These are phyloP conservation scores for Hyphantria cunea DNA, from an alignment of 1,140 invertebrate species.

Conservation along the genomic window DNA sequence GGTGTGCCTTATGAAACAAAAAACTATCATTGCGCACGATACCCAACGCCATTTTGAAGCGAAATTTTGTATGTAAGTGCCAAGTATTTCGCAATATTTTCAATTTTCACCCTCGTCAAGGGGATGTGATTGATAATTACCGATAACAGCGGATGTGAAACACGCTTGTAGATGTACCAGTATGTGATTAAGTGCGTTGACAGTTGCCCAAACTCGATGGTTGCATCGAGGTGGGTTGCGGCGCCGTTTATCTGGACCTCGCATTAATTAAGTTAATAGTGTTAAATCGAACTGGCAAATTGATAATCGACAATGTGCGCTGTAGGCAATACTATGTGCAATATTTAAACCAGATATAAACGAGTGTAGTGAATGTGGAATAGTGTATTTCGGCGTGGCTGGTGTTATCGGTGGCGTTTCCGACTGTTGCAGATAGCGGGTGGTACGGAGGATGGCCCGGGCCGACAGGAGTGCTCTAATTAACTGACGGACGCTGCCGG, in stretches of 20 bases:
- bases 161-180: conserved; percentile 32
- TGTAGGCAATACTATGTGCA: conserved; percentile 26
- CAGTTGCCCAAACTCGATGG: conserved; percentile 46
- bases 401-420: conserved; percentile 73
- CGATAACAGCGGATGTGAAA: conserved; percentile 52
- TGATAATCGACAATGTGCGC: conserved; percentile 28
- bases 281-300: conserved; percentile 39
- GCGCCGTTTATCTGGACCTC: conserved; percentile 53
- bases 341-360: conserved; percentile 8
- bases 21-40: conserved; percentile 81
- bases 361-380: conserved; percentile 7
- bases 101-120: conserved; percentile 45
- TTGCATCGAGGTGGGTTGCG: conserved; percentile 70
- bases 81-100: conserved; percentile 82
- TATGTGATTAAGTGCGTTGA: conserved; percentile 40
- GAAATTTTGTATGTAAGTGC: conserved; percentile 82
- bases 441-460: conserved; percentile 74
- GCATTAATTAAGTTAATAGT: conserved; percentile 76
- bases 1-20: conserved; percentile 78
- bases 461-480: conserved; percentile 64
- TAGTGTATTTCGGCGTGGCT: conserved; percentile 51
- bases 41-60: conserved; percentile 82
- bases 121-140: conserved; percentile 47
- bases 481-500: conserved; percentile 77
- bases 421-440: conserved; percentile 77